Base-by-base conservation (phyloP, 2,113 vertebrate genomes). In the Trogon melanurus region DNA sequence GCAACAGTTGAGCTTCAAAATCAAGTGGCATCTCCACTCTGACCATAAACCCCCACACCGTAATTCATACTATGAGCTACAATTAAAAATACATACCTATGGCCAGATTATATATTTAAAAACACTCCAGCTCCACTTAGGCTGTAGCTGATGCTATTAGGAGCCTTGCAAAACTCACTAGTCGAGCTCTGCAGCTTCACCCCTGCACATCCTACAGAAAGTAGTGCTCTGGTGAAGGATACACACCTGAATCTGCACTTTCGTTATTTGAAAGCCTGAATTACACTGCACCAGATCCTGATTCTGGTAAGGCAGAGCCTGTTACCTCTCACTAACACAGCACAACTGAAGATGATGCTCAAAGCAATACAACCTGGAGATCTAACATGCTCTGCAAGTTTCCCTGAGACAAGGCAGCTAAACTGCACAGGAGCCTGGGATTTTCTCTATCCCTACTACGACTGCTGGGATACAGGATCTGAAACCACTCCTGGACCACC, bases 81-180 rank as follows among this genome's bases (percentile, higher is more conserved):
- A 93, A 94, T 48, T 76, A 80, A 78, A 85, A 90, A 86, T 67
- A 78, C 15, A 71, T 38, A 61, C 19, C 41, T 21, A 84, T 67
- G 22, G 65, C 60, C 21, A 19, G 11, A 22, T 26, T 51, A 51
- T 10, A 12, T 27, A 74, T 16, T n/a, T 41, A 82, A 91, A 93
- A 89, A 26, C 34, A 56, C 60, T 84, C 54, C 65, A 74, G 32
- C 21, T 53, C 73, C 69, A 48, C 23, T 36, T 38, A 80, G 21
- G 72, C 29, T 10, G 10, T 30, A 89, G 53, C 56, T 62, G 44
- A 44, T 12, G 13, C 32, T 60, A n/a, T 13, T 7, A 19, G 9
- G 12, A 38, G 14, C 18, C 38, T 21, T 48, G 30, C 54, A 88
- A 93, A 90, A 83, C 29, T 26, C n/a, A 60, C 4, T 10, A 58